Conservation (phyloP, 2,797 vertebrate species). For the Rhinophrynus dorsalis region DNA sequence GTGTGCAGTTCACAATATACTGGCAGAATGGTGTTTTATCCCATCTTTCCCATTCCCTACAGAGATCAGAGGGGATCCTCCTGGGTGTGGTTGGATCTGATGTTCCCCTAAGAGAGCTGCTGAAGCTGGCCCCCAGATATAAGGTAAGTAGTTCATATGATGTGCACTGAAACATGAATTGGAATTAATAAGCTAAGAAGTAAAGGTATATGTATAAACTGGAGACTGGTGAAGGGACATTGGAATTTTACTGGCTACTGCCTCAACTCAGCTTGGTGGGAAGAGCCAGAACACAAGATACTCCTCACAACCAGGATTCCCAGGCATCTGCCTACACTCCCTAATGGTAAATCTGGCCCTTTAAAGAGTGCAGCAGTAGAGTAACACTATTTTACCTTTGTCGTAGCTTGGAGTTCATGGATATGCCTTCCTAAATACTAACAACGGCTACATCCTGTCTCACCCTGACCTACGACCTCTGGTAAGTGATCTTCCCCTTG, state of each 20-base stretch:
- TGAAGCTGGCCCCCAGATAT: constrained; percentile 88
- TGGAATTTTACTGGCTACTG: too few relatives aligned
- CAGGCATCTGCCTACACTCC: too few relatives aligned
- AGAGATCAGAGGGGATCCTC: constrained; percentile 92
- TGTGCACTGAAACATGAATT: too few relatives aligned
- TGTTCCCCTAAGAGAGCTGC: constrained; percentile 86
- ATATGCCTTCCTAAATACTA: constrained; percentile 91
- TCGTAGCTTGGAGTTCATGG: constrained; percentile 89
- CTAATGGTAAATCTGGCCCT: too few relatives aligned
- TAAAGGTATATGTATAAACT: too few relatives aligned
- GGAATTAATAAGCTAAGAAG: too few relatives aligned
- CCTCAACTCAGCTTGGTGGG: too few relatives aligned
- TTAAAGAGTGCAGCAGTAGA: background rate
- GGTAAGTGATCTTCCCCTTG: constrained; percentile 65
- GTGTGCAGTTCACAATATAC: too few relatives aligned
- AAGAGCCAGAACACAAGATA: too few relatives aligned
- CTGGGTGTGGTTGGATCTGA: constrained; percentile 93
- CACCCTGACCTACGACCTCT: constrained; percentile 92
- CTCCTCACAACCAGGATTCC: too few relatives aligned
- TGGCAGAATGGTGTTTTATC: too few relatives aligned
- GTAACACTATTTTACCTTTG: constrained; percentile 5
- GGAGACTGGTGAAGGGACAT: too few relatives aligned
- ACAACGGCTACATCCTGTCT: constrained; percentile 95
- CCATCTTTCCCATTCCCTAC: constrained; percentile 4
- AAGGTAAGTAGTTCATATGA: constrained; percentile 80